Conservation (phyloP, 1,140 invertebrate species). For the Trinorchestia longiramus region DNA sequence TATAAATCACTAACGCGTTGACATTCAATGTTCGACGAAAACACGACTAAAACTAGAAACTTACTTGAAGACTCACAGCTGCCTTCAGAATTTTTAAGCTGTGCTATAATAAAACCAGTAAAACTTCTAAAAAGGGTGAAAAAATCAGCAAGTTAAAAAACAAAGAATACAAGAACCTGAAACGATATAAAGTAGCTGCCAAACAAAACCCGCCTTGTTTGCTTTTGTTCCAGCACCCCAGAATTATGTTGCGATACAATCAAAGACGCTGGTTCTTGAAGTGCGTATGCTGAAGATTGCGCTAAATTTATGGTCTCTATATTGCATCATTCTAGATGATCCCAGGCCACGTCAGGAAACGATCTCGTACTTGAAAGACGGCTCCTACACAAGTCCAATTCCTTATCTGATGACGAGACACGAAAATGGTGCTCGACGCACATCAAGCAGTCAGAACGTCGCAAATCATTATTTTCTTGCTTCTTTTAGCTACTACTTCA, state of each 20-base stretch:
- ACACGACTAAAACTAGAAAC: not conserved
- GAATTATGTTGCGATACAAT: not conserved
- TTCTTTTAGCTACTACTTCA: not conserved
- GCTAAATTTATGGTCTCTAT: conserved; percentile 2
- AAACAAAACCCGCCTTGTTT: conserved; percentile 1
- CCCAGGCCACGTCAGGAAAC: not conserved
- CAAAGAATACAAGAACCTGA: not conserved
- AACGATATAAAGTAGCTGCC: not conserved
- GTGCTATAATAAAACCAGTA: not conserved
- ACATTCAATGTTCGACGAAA: not conserved
- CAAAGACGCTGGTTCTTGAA: not conserved
- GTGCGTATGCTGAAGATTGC: not conserved
- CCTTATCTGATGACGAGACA: not conserved
- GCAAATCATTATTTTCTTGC: not conserved
- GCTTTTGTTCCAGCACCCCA: not conserved
- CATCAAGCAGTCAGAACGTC: not conserved
- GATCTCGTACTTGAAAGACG: not conserved
- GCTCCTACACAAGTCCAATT: not conserved
- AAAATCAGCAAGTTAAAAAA: not conserved
- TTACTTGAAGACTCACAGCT: not conserved
- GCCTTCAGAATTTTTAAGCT: not conserved
- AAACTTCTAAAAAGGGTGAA: not conserved
- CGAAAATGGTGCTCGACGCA: not conserved
- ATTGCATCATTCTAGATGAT: not conserved
- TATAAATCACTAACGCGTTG: not conserved